Conservation (phyloP, 92 coral and sea anemone species). For the Siderastrea siderea region DNA sequence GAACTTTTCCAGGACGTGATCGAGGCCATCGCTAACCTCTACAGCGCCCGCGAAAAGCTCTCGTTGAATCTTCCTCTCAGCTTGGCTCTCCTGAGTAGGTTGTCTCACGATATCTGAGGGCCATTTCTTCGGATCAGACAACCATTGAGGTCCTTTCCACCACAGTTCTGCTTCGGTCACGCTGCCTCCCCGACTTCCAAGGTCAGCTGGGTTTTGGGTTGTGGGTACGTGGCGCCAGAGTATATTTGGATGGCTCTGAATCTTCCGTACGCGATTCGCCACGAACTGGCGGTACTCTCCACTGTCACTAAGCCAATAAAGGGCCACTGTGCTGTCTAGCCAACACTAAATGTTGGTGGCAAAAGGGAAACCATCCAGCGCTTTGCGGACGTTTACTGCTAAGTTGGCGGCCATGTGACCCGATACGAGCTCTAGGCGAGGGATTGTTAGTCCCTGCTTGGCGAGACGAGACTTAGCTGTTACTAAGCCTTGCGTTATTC, state of each 20-base stretch:
- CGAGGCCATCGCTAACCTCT: constrained; percentile 14
- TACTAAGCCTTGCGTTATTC: constrained; percentile 38
- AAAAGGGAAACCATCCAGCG: constrained; percentile 57
- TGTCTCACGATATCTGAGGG: constrained; percentile 43
- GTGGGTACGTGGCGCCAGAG: constrained; percentile 65
- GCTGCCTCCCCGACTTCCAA: constrained; percentile 57
- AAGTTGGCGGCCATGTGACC: constrained; percentile 74
- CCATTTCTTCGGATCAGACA: constrained; percentile 40
- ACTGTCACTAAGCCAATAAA: constrained; percentile 18
- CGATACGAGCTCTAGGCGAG: neutral
- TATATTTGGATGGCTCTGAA: constrained; percentile 26
- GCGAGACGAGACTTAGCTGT: constrained; percentile 34
- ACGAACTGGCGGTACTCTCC: constrained; percentile 58
- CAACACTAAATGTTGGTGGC: constrained; percentile 43
- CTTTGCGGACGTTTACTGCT: constrained; percentile 51
- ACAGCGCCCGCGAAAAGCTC: constrained; percentile 48
- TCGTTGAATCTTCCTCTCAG: constrained; percentile 41
- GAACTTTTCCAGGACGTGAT: constrained; percentile 26
- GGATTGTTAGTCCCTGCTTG: constrained; percentile 59
- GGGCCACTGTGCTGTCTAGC: constrained; percentile 11
- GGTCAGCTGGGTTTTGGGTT: constrained; percentile 59
- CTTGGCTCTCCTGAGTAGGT: constrained; percentile 31
- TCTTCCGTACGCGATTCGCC: constrained; percentile 43
- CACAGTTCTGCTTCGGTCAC: constrained; percentile 44
- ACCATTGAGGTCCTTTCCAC: constrained; percentile 61